phyloP scores from a whole-genome alignment of 1,140 invertebrate genomes.

The Pogonognathellus flavescens region DNA sequence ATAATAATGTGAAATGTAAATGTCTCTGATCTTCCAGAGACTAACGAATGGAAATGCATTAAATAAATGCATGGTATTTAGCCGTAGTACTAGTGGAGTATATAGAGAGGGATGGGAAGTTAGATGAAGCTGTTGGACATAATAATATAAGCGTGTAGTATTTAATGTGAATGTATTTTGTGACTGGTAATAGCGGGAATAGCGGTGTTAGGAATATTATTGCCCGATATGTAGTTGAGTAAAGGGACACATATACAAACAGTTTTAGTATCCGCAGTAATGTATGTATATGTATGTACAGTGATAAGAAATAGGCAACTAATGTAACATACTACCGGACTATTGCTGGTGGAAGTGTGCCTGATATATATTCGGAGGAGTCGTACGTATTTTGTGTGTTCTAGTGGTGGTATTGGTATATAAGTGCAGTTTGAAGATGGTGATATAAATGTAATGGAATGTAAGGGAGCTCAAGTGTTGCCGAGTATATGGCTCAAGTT shows the following conservation, averaged over 20 bases:
- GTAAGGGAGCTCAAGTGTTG: constrained; percentile 44
- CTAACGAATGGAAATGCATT: constrained; percentile 14
- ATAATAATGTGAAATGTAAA: constrained; percentile 40
- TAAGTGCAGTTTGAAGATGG: constrained; percentile 4
- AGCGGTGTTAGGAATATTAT: not conserved
- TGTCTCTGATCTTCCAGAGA: not conserved
- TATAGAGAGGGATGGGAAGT: not conserved
- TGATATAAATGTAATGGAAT: constrained; percentile 48
- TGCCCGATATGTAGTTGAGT: not conserved
- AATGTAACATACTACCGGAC: constrained; percentile 13
- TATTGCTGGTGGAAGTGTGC: not conserved
- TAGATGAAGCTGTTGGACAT: constrained; percentile 25
- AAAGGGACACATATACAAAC: not conserved
- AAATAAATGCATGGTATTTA: constrained; percentile 39
- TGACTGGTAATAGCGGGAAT: constrained; percentile 1
- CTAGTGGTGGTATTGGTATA: not conserved
- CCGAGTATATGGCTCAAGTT: constrained; percentile 36
- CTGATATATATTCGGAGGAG: not conserved
- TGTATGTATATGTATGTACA: constrained; percentile 21
- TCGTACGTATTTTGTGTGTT: not conserved
- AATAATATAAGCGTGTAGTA: constrained; percentile 16
- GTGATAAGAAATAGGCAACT: constrained; percentile 40
- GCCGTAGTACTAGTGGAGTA: not conserved
- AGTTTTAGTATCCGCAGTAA: not conserved
- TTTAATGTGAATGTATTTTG: constrained; percentile 30